Evolutionary conservation across 2,888 invertebrate genomes (phyloP).

Genomic region (Nematopogon swammerdamellus): DNA sequence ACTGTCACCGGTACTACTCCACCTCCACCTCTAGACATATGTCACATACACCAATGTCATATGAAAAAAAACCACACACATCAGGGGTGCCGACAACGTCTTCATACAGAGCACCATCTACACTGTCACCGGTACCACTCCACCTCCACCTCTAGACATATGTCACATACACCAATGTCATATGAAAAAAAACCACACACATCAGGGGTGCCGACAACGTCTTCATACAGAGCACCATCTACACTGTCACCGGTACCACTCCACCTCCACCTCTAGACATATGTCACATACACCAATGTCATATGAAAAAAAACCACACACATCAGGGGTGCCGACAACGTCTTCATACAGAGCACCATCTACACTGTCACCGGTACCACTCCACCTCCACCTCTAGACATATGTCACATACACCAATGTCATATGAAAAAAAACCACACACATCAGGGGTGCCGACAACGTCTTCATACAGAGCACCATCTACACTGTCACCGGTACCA

Average conservation of each 20-base stretch:
- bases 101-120: constrained; percentile 51
- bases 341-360: constrained; percentile 47
- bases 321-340: constrained; percentile 42
- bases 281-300: neutral
- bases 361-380: constrained; percentile 49
- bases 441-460: constrained; percentile 41
- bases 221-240: constrained; percentile 48
- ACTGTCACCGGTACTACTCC: constrained; percentile 36
- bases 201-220: constrained; percentile 43
- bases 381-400: neutral
- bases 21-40: neutral
- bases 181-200: too few relatives aligned
- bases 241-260: constrained; percentile 48
- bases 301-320: too few relatives aligned
- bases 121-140: constrained; percentile 47
- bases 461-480: constrained; percentile 49
- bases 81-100: constrained; percentile 40
- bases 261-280: neutral
- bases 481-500: constrained; percentile 47
- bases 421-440: too few relatives aligned
- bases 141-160: neutral
- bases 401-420: neutral
- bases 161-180: neutral
- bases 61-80: too few relatives aligned
- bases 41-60: neutral